Base-by-base conservation (phyloP, 2,888 invertebrate genomes). In the Yponomeuta sedellus region DNA sequence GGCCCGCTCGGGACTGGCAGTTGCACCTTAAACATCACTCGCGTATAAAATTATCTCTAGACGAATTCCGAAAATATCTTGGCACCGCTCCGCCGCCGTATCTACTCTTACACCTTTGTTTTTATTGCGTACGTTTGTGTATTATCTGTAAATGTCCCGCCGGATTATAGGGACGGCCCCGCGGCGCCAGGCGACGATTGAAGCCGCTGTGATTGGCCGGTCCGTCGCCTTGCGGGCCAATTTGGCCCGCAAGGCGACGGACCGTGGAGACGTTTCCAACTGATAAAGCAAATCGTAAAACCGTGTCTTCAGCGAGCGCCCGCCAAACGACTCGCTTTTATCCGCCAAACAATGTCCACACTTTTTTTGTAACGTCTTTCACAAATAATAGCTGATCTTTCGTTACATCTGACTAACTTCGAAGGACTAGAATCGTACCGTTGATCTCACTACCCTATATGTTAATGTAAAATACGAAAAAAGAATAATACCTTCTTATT, bases 31-130 rank as follows among this genome's bases (percentile, higher is more conserved):
- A 61, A n/a, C 22, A 61, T 61, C 44, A 52, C 44, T 2, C 52
- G 19, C 19, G 39, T 56, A 57, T 66, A 66, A 66, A 61, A 61
- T 74, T 78, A 77, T 77, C 74, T 75, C 68, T 67, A 68, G 68
- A 71, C 67, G 70, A 66, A 72, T 73, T 68, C 73, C 71, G 71
- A 73, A 72, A 73, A 76, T 66, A 63, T 77, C 75, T 77, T 77
- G 76, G 75, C 76, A 77, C 71, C 64, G 59, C n/a, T n/a, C n/a
- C 72, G 71, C 67, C 19, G n/a, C 19, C 39, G 58, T 20, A 28
- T 8, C n/a, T 11, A 58, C 39, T 58, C 56, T n/a, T 64, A 44
- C 57, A 56, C 28, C 57, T 64, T 64, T 64, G 64, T 64, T 64
- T 57, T 57, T 64, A 56, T 65, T 44, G n/a, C 22, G 22, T 10